phyloP scores from a whole-genome alignment of 2,888 invertebrate genomes.

The Agriopis leucophaearia region DNA sequence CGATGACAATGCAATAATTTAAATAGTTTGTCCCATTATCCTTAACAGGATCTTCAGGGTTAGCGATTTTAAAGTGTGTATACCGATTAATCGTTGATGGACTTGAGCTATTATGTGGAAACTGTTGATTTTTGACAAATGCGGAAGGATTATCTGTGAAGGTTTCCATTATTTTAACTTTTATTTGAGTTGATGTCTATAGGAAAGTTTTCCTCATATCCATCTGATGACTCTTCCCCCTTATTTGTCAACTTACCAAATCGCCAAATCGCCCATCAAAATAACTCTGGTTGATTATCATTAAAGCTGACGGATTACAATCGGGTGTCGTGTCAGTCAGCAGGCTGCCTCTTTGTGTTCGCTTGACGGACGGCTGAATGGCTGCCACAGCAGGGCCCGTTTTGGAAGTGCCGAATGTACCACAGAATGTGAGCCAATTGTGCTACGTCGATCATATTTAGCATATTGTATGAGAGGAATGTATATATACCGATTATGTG shows the following conservation, averaged over 20 bases:
- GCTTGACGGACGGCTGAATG: conserved; percentile 73
- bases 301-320: conserved; percentile 55
- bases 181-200: neutral
- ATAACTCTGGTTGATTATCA: conserved; percentile 55
- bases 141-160: neutral
- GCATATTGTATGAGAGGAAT: conserved; percentile 24
- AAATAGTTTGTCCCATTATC: too few species aligned
- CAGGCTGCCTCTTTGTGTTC: conserved; percentile 54
- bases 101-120: too few species aligned
- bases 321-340: conserved; percentile 50
- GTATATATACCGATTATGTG: conserved; percentile 3
- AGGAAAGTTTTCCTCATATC: neutral
- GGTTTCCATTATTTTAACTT: too few species aligned
- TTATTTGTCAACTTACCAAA: conserved; percentile 45
- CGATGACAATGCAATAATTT: too few species aligned
- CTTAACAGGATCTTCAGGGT: too few species aligned
- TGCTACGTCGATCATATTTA: conserved; percentile 31
- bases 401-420: conserved; percentile 37
- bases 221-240: conserved; percentile 14
- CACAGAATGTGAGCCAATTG: conserved; percentile 34
- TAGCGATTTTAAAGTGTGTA: too few species aligned
- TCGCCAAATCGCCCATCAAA: conserved; percentile 55
- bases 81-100: too few species aligned
- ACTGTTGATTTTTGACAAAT: too few species aligned
- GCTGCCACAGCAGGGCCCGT: conserved; percentile 44